Evolutionary conservation across 2,113 vertebrate species (phyloP).

Genomic region (Agelaius phoeniceus): DNA sequence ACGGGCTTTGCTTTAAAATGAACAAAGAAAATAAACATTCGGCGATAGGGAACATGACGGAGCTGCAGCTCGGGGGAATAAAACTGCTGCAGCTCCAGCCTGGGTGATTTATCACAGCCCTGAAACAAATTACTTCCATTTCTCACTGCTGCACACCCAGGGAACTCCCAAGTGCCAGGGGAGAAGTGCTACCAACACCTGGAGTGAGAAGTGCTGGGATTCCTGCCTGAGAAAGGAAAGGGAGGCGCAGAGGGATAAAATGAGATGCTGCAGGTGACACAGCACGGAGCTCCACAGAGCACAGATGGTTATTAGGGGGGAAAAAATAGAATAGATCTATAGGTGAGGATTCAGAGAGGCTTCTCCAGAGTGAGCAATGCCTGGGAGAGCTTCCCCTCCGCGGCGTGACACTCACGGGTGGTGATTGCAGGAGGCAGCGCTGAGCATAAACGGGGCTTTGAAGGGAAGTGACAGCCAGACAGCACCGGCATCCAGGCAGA

Average conservation of each 20-base stretch:
- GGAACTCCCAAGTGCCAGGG: background rate
- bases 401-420: fast-evolving
- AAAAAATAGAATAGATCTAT: fast-evolving
- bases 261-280: background rate
- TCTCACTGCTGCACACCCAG: background rate
- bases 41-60: fast-evolving
- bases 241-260: background rate
- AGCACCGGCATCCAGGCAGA: background rate
- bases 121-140: slow-evolving; percentile 22
- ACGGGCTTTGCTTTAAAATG: background rate
- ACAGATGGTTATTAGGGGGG: background rate
- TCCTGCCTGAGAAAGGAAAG: background rate
- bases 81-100: background rate
- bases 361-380: background rate
- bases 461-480: background rate
- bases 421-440: background rate
- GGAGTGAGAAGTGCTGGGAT: background rate
- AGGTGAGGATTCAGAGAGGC: background rate
- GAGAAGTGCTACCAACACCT: background rate
- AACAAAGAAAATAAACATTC: background rate
- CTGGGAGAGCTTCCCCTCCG: background rate
- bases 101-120: slow-evolving; percentile 26
- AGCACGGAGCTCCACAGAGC: background rate
- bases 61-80: background rate
- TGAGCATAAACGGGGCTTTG: background rate